Base-by-base conservation (phyloP, 2,888 invertebrate genomes). In the Nesidiocoris tenuis region DNA sequence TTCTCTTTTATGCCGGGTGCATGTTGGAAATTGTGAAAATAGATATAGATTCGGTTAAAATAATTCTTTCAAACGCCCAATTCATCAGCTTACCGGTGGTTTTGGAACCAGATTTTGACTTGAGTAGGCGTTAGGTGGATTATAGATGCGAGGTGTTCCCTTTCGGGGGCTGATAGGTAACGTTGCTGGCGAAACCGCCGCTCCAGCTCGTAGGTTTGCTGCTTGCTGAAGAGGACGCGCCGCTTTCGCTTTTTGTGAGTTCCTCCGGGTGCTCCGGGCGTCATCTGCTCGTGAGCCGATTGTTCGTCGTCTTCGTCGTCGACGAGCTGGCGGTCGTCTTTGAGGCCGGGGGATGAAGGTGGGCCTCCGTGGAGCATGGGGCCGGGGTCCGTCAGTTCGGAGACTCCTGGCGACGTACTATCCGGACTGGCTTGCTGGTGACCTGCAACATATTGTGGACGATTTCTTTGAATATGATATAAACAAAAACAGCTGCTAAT, bases 31-130 rank as follows among this genome's bases (percentile, higher is more conserved):
- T n/a, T n/a, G n/a, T n/a, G n/a, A n/a, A n/a, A n/a, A n/a, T n/a
- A n/a, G n/a, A n/a, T n/a, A n/a, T n/a, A n/a, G n/a, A n/a, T n/a
- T n/a, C n/a, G n/a, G n/a, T n/a, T n/a, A n/a, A n/a, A n/a, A n/a
- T n/a, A n/a, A n/a, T n/a, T n/a, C n/a, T n/a, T n/a, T n/a, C n/a
- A n/a, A n/a, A n/a, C n/a, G n/a, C n/a, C n/a, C n/a, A n/a, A n/a
- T n/a, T n/a, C n/a, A n/a, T 39, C 5, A 70, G 79, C 82, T 81
- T 77, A 85, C 84, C 96, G 91, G 84, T 98, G 98, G 84, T 98
- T 98, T 84, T 98, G 98, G 86, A 98, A 99, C 98, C 98, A 99
- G 82, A 99, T 98, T 85, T 98, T 98, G 76, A 87, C 84, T 86
- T 99, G 99, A 1, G 98, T 98, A 0, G 98, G 98, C 1, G 98